Base-by-base conservation (phyloP, 2,888 invertebrate genomes). In the Galerucella pusilla region DNA sequence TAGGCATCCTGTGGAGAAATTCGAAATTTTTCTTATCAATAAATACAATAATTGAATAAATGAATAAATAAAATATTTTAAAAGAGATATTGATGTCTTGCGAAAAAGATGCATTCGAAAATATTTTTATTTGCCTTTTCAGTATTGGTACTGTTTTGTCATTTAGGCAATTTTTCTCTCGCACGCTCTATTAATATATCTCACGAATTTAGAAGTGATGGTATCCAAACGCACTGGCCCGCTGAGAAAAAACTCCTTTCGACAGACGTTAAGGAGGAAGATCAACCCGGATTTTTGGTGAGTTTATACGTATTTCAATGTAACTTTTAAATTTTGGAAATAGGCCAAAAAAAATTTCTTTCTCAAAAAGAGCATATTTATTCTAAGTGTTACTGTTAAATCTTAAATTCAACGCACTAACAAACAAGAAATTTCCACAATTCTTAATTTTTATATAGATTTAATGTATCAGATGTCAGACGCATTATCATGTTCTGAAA, bases 261-360 rank as follows among this genome's bases (percentile, higher is more conserved):
- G 7, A 71, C 71, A 7, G 59, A 25, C 46, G 67, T 45, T 0
- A 68, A 72, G 12, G 60, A 81, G 75, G 80, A 76, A 28, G 79
- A 82, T 45, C 78, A 85, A 78, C 85, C 85, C 14, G 86, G 85
- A 78, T 86, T 84, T 83, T 80, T 85, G 84, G 87, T 87, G 82
- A 82, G 83, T 35, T 20, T 57, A 59, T 35, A 54, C 14, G 0
- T 11, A 42, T 59, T 65, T 63, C 35, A 42, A 42, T 42, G 9
- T 42, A 42, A 42, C 35, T 7, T 42, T 42, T 9, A 42, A 42
- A 1, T 2, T 42, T 42, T 42, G 5, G 35, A 42, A 42, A 42
- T 42, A 42, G 20, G 20, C 20, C 20, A 20, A 20, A 20, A 20
- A 20, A 20, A 20, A 20, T 5, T 42, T 35, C 1, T 35, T 35